phyloP scores from a whole-genome alignment of 2,888 invertebrate species.

The Emmelina monodactyla region DNA sequence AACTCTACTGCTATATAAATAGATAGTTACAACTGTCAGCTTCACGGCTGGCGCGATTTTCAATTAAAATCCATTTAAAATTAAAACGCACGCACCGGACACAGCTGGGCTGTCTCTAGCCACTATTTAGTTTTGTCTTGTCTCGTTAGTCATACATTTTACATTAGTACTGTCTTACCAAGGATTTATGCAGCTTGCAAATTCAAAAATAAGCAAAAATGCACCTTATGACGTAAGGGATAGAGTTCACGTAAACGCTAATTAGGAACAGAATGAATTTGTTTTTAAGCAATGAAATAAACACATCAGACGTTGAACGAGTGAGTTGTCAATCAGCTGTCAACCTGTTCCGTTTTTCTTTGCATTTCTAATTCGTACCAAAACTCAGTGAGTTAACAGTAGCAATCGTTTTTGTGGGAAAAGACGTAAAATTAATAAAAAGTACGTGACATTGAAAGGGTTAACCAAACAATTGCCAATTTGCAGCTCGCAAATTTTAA shows the following conservation, averaged over 20 bases:
- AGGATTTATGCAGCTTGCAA: conserved; percentile 4
- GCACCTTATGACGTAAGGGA: conserved; percentile 11
- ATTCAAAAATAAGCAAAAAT: not conserved
- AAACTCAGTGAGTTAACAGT: too few species aligned
- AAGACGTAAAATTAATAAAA: too few species aligned
- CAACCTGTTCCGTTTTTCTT: conserved; percentile 51
- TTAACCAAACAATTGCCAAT: not conserved
- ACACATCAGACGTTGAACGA: conserved; percentile 52
- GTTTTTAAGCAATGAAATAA: conserved; percentile 46
- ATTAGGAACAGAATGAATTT: conserved; percentile 15
- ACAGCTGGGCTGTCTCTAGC: conserved; percentile 57
- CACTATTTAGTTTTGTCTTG: conserved; percentile 60
- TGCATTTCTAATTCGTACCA: conserved; percentile 57
- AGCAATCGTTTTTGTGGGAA: too few species aligned
- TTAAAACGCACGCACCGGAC: conserved; percentile 61
- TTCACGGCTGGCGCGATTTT: conserved; percentile 38
- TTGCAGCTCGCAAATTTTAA: not conserved
- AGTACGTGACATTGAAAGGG: not conserved
- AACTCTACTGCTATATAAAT: too few species aligned
- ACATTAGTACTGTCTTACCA: conserved; percentile 52
- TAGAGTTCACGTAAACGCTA: conserved; percentile 8
- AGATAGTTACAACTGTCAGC: conserved; percentile 7
- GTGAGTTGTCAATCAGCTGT: conserved; percentile 65
- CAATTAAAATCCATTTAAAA: conserved; percentile 61
- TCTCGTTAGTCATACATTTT: conserved; percentile 61